Conservation (phyloP, 2,797 vertebrate species). For the Amblyraja radiata region DNA sequence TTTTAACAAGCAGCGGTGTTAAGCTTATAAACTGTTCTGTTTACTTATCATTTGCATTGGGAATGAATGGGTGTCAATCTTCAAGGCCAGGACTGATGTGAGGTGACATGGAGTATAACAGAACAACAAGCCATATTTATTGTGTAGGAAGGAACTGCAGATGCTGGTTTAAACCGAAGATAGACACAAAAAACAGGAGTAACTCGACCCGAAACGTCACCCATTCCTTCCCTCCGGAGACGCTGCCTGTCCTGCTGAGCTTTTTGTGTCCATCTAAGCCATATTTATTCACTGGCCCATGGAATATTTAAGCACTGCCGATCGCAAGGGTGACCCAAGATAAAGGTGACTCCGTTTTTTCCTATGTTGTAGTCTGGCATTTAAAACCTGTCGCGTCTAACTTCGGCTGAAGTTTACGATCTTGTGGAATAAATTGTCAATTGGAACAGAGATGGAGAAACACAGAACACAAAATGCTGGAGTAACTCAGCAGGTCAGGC, state of each 20-base stretch:
- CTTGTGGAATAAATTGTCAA: background rate
- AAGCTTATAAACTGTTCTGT: background rate
- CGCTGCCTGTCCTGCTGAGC: too few species aligned
- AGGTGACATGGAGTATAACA: background rate
- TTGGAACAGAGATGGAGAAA: background rate
- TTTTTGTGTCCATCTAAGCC: too few species aligned
- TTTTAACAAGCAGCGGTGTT: background rate
- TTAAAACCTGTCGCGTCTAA: background rate
- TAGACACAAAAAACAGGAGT: background rate
- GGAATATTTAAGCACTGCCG: background rate
- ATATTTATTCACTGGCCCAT: too few species aligned
- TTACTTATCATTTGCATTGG: background rate
- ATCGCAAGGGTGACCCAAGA: background rate
- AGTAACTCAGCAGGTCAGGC: too few species aligned
- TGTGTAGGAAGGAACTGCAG: too few species aligned
- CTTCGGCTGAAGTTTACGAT: background rate
- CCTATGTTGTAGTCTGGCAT: background rate
- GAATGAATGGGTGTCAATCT: background rate
- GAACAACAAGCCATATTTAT: too few species aligned
- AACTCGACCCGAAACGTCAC: too few species aligned
- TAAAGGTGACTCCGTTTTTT: background rate
- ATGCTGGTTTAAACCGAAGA: too few species aligned
- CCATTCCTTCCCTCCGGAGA: too few species aligned
- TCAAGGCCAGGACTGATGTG: background rate
- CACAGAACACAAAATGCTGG: too few species aligned